Percentiles rank a stretch among this genome's conserved stretches.
phyloP scores from a whole-genome alignment of 2,113 vertebrate genomes.

The Pteronura brasiliensis region DNA sequence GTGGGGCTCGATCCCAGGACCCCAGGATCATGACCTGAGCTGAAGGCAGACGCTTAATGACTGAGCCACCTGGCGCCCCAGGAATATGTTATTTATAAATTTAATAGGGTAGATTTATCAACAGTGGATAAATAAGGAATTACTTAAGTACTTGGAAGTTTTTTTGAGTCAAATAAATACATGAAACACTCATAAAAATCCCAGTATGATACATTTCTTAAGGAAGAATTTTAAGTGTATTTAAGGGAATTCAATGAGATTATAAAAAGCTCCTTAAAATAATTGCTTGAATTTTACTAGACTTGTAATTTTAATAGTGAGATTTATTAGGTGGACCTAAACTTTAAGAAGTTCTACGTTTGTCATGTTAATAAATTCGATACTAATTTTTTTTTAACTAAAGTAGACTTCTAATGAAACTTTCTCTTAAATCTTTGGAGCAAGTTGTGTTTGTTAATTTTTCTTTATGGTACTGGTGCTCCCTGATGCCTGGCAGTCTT shows the following conservation, averaged over 20 bases:
- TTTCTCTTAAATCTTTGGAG: not conserved
- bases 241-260: not conserved
- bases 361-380: not conserved
- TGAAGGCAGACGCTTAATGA: too few relatives aligned
- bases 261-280: not conserved
- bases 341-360: not conserved
- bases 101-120: not conserved
- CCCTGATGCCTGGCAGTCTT: not conserved
- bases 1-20: too few relatives aligned
- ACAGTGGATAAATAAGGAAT: not conserved
- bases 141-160: not conserved
- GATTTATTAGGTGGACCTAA: not conserved
- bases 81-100: not conserved
- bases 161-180: not conserved
- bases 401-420: not conserved
- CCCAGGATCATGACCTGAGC: too few relatives aligned
- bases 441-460: not conserved
- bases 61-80: not conserved
- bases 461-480: not conserved
- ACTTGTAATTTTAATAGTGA: not conserved
- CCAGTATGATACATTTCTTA: not conserved
- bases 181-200: not conserved
- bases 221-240: not conserved
- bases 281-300: not conserved
- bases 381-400: not conserved